Conservation (phyloP, 2,797 vertebrate species). For the Acanthiza pusilla region DNA sequence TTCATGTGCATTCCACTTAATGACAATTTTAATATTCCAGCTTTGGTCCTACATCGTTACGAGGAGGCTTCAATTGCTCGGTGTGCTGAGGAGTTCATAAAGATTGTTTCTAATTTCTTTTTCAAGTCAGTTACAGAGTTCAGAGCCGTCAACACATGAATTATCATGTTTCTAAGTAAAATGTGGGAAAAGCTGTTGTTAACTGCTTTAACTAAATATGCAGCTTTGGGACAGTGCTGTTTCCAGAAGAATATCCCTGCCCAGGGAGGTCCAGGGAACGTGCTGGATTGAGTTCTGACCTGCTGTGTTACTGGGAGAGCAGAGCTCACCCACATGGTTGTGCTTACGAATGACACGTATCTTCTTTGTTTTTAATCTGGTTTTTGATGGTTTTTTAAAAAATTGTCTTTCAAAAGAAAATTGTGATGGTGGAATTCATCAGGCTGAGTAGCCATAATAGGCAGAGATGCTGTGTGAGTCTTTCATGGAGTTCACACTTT, state of each 20-base stretch:
- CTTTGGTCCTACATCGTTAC: conserved; percentile 48
- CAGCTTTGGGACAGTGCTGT: not conserved
- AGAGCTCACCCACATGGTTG: not conserved
- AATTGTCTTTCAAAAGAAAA: not conserved
- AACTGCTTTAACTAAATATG: not conserved
- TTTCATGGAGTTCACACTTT: not conserved
- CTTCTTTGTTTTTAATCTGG: accelerated
- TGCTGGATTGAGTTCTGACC: not conserved
- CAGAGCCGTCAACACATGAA: not conserved
- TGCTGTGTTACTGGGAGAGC: accelerated
- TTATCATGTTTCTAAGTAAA: not conserved
- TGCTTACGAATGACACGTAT: not conserved
- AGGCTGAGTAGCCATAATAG: not conserved
- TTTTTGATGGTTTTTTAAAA: not conserved
- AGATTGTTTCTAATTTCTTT: conserved; percentile 60
- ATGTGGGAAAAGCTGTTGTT: not conserved
- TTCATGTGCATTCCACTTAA: conserved; percentile 58
- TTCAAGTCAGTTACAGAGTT: conserved; percentile 31
- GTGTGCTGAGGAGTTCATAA: conserved; percentile 47
- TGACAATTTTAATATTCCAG: conserved; percentile 69
- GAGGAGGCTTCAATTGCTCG: conserved; percentile 56
- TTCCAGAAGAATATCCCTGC: not conserved
- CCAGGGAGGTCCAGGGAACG: accelerated
- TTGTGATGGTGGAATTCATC: not conserved
- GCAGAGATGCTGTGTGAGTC: not conserved